Evolutionary conservation across 2,888 invertebrate genomes (phyloP), one percentile per base, ranked within the genome.

Genomic region (Dynastes grantii): DNA sequence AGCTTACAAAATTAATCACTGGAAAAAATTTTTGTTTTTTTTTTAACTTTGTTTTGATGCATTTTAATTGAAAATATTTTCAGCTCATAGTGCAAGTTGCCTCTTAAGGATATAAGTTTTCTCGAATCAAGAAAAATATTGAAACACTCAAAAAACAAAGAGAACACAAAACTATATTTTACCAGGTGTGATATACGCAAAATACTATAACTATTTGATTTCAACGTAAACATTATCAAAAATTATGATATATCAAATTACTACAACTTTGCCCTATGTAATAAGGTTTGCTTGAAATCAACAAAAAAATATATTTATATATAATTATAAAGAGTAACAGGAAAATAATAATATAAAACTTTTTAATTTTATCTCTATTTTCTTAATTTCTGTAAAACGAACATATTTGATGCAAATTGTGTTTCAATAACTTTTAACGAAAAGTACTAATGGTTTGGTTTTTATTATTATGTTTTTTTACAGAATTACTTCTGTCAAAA

Each of bases 161-260:
- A 75, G 82, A 82, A 82, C 83, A 80, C 84, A 81, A 83, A 84
- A 83, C 81, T 84, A 83, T 81, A 78, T 65, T 76, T 78, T 78
- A 84, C 83, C 85, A 83, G 84, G 81, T 84, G 84, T 75, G 83
- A 84, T 83, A 83, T 85, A 85, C 84, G 85, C 61, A 75, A 75
- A 83, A 83, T 84, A 85, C 85, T 85, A 85, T 85, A 85, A 75
- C 84, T 84, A 84, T 82, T 83, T 87, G 86, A 86, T 86, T 87
- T 86, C 85, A 84, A 75, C 81, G 85, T 85, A 85, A 83, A 85
- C 84, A 84, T 83, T 83, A 83, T 83, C 81, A 83, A 84, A 83
- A 84, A 83, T 83, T 85, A 82, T 63, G 29, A 63, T 63, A 63
- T 82, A 82, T 80, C 80, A 81, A 58, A 81, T 82, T 76, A 77